Evolutionary conservation across 2,113 vertebrate genomes (phyloP).

Genomic region (Oncorhynchus masou): DNA sequence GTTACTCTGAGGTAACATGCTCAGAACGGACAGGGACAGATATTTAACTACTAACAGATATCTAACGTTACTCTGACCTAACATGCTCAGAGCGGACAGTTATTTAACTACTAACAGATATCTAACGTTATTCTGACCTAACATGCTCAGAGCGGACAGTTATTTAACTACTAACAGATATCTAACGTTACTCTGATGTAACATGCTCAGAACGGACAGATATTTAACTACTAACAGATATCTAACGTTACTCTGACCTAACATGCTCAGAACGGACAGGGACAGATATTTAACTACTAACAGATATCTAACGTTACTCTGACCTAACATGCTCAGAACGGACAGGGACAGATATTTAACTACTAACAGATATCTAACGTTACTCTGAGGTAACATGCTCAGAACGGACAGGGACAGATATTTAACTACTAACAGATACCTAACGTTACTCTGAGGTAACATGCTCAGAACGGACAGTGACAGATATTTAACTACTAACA

Average conservation of each 20-base stretch:
- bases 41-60: too few relatives aligned
- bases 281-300: not conserved
- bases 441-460: too few relatives aligned
- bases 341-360: not conserved
- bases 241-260: too few relatives aligned
- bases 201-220: not conserved
- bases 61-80: too few relatives aligned
- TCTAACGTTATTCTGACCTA: too few relatives aligned
- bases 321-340: not conserved
- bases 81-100: not conserved
- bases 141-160: not conserved
- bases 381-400: not conserved
- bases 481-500: not conserved
- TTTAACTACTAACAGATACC: too few relatives aligned
- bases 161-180: too few relatives aligned
- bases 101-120: too few relatives aligned
- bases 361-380: too few relatives aligned
- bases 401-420: not conserved
- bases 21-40: not conserved
- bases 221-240: too few relatives aligned
- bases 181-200: too few relatives aligned
- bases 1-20: not conserved
- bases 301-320: too few relatives aligned
- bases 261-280: not conserved
- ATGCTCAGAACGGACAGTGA: not conserved